phyloP scores from a whole-genome alignment of 2,113 vertebrate species.

The Marcusenius ussheri region DNA sequence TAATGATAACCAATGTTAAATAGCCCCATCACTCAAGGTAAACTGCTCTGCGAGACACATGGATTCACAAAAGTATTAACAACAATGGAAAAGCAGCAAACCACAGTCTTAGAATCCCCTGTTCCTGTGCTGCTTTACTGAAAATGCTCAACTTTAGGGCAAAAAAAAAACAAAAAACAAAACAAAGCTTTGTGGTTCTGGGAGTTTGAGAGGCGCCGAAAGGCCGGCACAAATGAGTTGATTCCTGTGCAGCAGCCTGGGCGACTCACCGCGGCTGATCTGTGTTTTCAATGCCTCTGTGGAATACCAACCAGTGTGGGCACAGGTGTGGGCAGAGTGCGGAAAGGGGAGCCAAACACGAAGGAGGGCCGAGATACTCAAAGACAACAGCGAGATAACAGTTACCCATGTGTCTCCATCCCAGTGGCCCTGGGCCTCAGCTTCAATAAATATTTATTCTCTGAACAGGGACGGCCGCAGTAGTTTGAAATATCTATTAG shows the following conservation, averaged over 20 bases:
- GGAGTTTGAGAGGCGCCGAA: background rate
- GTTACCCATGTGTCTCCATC: background rate
- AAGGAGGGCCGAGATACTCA: background rate
- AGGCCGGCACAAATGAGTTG: background rate
- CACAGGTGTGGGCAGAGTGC: conserved; percentile 13
- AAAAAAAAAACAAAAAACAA: background rate
- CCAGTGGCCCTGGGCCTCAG: background rate
- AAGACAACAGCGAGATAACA: background rate
- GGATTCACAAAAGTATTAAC: background rate
- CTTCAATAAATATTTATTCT: conserved; percentile 21
- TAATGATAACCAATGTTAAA: background rate
- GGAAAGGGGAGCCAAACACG: background rate
- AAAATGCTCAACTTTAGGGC: background rate
- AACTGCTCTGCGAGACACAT: background rate
- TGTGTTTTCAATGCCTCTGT: background rate
- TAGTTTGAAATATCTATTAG: conserved; percentile 6
- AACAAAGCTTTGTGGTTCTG: background rate
- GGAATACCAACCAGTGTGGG: conserved; percentile 1
- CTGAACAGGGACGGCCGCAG: background rate
- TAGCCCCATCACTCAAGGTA: background rate
- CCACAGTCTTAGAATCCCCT: background rate
- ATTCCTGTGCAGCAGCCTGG: background rate
- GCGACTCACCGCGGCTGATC: background rate
- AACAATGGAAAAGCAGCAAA: background rate
- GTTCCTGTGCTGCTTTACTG: background rate